Percentiles rank a stretch among this genome's conserved stretches.
phyloP scores from a whole-genome alignment of 2,888 invertebrate genomes.

The Trissoscelio sp. region DNA sequence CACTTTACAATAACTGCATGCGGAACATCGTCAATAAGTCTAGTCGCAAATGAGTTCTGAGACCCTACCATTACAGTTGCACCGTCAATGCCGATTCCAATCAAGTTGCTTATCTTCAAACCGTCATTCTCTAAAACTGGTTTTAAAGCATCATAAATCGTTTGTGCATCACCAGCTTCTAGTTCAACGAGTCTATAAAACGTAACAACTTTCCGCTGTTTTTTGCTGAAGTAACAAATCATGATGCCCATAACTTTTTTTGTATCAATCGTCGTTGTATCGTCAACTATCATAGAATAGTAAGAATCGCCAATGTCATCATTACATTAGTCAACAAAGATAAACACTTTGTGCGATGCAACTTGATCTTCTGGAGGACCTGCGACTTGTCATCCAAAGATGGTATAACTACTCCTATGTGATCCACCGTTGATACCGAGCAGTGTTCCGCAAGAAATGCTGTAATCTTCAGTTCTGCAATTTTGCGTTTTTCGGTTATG shows the following conservation, averaged over 20 bases:
- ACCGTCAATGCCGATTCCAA: slow-evolving; percentile 65
- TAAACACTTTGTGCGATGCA: slow-evolving; percentile 73
- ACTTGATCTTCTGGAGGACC: slow-evolving; percentile 71
- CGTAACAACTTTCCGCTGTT: slow-evolving; percentile 61
- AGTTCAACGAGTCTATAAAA: slow-evolving; percentile 70
- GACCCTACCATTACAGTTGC: slow-evolving; percentile 70
- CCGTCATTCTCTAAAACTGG: slow-evolving; percentile 64
- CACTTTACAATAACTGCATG: slow-evolving; percentile 55
- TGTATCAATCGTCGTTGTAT: slow-evolving; percentile 71
- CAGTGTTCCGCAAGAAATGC: slow-evolving; percentile 73
- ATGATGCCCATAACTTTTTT: slow-evolving; percentile 67
- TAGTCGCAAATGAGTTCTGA: slow-evolving; percentile 64
- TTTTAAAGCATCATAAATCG: slow-evolving; percentile 39
- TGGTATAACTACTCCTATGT: slow-evolving; percentile 67
- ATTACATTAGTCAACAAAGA: slow-evolving; percentile 77
- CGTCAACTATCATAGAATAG: slow-evolving; percentile 74
- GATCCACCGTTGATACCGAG: slow-evolving; percentile 68
- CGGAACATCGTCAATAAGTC: slow-evolving; percentile 29
- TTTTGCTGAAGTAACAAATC: slow-evolving; percentile 67
- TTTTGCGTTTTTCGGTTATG: slow-evolving; percentile 46
- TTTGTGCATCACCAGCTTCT: slow-evolving; percentile 61
- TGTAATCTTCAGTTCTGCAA: slow-evolving; percentile 72
- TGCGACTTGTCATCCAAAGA: slow-evolving; percentile 69
- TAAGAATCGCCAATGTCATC: slow-evolving; percentile 74
- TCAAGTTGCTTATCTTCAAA: slow-evolving; percentile 66